Evolutionary conservation across 2,113 vertebrate species (phyloP).

Genomic region (Vulpes lagopus): DNA sequence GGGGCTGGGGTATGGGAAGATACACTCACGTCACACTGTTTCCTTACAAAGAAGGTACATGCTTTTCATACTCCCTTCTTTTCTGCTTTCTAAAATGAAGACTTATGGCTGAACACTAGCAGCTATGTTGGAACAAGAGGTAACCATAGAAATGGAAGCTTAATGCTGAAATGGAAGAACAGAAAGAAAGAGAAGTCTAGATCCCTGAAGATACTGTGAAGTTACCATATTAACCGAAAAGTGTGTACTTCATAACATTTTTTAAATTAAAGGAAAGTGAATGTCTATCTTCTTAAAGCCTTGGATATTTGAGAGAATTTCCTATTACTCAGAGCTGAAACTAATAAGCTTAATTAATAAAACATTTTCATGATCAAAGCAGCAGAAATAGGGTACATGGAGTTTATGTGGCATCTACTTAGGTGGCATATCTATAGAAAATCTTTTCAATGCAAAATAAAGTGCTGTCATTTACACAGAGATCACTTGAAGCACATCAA

Average conservation of each 20-base stretch:
- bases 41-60: neutral
- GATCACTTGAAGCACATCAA: neutral
- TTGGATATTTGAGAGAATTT: slow-evolving; percentile 4
- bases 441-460: neutral
- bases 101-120: neutral
- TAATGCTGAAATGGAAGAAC: neutral
- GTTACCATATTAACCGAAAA: neutral
- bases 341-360: neutral
- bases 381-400: neutral
- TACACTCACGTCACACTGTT: neutral
- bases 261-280: slow-evolving; percentile 16
- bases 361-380: slow-evolving; percentile 10
- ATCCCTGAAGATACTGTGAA: neutral
- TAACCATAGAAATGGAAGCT: neutral
- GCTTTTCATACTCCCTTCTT: neutral
- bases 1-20: neutral
- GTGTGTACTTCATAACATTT: neutral
- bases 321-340: neutral
- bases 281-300: neutral
- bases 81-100: neutral
- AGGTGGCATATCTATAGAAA: neutral
- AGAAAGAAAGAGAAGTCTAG: neutral
- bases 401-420: neutral
- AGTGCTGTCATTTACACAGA: neutral
- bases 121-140: neutral